Conservation (phyloP, 2,888 invertebrate genomes). For the Erebia ligea region DNA sequence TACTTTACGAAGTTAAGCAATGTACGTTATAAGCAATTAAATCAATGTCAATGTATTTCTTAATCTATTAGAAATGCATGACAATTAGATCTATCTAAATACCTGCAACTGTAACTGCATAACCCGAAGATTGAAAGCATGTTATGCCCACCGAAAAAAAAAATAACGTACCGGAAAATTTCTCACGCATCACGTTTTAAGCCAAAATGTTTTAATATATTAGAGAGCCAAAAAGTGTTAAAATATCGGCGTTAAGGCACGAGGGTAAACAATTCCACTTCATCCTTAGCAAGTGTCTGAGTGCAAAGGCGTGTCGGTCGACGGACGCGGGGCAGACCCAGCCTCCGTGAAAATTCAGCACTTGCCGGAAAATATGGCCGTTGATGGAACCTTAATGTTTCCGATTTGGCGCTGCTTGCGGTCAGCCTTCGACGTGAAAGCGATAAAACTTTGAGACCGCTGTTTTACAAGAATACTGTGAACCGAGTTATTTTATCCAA, state of each 20-base stretch:
- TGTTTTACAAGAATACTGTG: background rate
- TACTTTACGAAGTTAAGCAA: too few relatives aligned
- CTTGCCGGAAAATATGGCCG: constrained; percentile 76
- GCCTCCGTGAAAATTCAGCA: constrained; percentile 73
- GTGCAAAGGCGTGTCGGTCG: constrained; percentile 79
- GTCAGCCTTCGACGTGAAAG: constrained; percentile 50
- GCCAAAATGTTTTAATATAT: constrained; percentile 64
- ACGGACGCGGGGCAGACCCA: constrained; percentile 56
- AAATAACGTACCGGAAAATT: constrained; percentile 3
- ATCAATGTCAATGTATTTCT: too few relatives aligned
- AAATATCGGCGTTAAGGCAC: constrained; percentile 67
- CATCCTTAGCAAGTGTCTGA: constrained; percentile 66
- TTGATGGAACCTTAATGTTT: constrained; percentile 81
- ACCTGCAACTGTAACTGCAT: background rate
- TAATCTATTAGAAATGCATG: too few relatives aligned
- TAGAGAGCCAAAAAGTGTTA: constrained; percentile 55
- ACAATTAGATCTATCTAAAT: background rate
- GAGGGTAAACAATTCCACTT: constrained; percentile 71
- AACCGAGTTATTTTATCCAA: too few relatives aligned
- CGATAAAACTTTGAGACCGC: constrained; percentile 12
- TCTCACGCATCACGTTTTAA: constrained; percentile 35
- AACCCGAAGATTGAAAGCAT: too few relatives aligned
- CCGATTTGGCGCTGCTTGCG: constrained; percentile 75
- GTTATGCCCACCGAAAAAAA: background rate
- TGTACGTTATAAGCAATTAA: too few relatives aligned